Base-by-base conservation (phyloP, 2,113 vertebrate species). In the Anoura caudifer region DNA sequence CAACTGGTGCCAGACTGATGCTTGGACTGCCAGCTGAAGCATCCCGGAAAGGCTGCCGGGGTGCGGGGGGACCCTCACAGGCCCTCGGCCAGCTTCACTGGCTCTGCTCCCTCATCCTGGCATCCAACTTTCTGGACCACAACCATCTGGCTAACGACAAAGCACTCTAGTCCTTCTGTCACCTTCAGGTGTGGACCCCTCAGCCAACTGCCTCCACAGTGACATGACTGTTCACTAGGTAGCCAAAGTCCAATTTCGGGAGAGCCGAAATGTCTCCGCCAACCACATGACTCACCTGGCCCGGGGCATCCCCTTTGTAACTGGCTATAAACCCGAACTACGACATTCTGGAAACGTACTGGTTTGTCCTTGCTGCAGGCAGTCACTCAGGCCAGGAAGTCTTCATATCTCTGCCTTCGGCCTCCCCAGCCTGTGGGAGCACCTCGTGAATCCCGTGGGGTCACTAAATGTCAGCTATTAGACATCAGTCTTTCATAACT, bases 401-500 rank as follows among this genome's bases (percentile, higher is more conserved):
- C 98, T 92, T 9, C 97, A 83, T 5, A 97, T 99, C 90, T 99
- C 98, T 90, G 97, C 98, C 98, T 99, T 99, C 90, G 98, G 98
- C 96, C 97, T 99, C 65, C 59, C 17, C 0, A 98, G 98, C 93
- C 97, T 99, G 79, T 98, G 47, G 73, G 93, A 98, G 86, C 92
- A 99, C 70, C 99, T 99, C 79, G 98, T 99, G 38, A 99, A 98
- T 95, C 94, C 97, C 75, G 99, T 98, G 94, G 19, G 36, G 93
- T 59, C 98, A 99, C 94, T 97, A 63, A 95, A 72, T 98, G 99
- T 63, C 98, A 97, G 95, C 97, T 97, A 90, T 98, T 98, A 19
- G 99, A 99, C 96, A 96, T 99, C 86, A 99, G 97, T 99, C 86
- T 99, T 98, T 97, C 97, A 98, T 89, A 99, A 99, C 97, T 98